Evolutionary conservation across 2,888 invertebrate species (phyloP), one percentile per base, ranked within the genome.

Genomic region (Callosobruchus maculatus): DNA sequence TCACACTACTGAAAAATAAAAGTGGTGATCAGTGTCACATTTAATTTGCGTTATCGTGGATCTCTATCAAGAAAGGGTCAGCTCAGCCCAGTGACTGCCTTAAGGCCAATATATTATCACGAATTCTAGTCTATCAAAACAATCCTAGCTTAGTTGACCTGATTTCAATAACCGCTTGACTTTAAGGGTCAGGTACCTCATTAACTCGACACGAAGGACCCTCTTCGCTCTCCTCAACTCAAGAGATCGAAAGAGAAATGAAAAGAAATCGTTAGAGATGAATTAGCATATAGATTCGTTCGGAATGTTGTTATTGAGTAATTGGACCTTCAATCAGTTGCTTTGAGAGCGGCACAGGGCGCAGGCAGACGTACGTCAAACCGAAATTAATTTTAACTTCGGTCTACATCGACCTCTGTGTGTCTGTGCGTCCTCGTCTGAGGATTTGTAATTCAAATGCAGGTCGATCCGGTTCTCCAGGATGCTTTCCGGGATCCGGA

Each of bases 361-460:
- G 77, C 75, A 78, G 73, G 20, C 75, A 78, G 73, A 21, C 74
- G 70, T 74, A 72, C 75, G 80, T 82, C 81, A 78, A 83, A 83
- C 83, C 83, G 83, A 85, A 84, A 85, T 85, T 85, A 85, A 85
- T 84, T 85, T 84, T 77, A 80, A 80, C 79, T 77, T 75, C 74
- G 76, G 74, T 74, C 74, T 77, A 73, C 74, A 74, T 73, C 72
- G 73, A 20, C n/a, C 22, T 73, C 74, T 77, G 75, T 74, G 74
- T n/a, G n/a, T n/a, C n/a, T n/a, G n/a, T n/a, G n/a, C n/a, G n/a
- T n/a, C n/a, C n/a, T n/a, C n/a, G n/a, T 79, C 77, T 80, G 80
- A 79, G 49, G 13, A 84, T 84, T 85, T 84, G 85, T 82, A 83
- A 83, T 85, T 83, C 85, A 84, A 85, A 85, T 85, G 80, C 77